Base-by-base conservation (phyloP, 2,888 invertebrate species). In the Diabrotica balteata region DNA sequence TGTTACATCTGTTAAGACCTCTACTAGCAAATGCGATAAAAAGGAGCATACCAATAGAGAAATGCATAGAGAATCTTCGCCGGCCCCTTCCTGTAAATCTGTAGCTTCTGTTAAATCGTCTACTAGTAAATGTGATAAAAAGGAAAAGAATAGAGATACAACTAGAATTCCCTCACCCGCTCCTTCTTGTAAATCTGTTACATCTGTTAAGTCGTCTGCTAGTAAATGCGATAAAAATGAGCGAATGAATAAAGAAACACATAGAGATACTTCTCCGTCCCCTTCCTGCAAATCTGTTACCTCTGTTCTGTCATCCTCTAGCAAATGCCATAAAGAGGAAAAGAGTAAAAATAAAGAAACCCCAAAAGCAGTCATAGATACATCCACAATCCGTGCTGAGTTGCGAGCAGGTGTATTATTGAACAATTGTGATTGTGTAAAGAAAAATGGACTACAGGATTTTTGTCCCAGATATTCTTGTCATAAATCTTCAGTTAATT, bases 391-490 rank as follows among this genome's bases (percentile, higher is more conserved):
- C 32, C 32, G 32, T 32, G 32, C 32, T 32, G 32, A 32, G 42
- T 17, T 63, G 50, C 50, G 52, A 44, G 43, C 64, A 4, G 42
- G 64, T 5, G 17, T 63, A 9, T 46, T 63, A 44, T 7, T 63
- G 11, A 55, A 54, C 43, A 43, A 55, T 8, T 64, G 64, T 32
- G 64, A 64, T 4, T 64, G 64, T 8, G 47, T 32, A 8, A 64
- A 58, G 55, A 64, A 64, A 44, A 64, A 64, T 52, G 64, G 64
- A 7, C 42, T 64, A 10, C 64, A 64, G 47, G 64, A 64, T 52
- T n/a, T n/a, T 32, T 64, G 64, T 59, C 64, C 64, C 5, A 59
- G 52, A 46, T 52, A 45, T 17, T 43, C 9, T 17, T 57, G 55
- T 44, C 44, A 57, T 32, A 32, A 32, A 32, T 32, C 32, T 4